Conservation (phyloP, 2,113 vertebrate genomes). For the Callaeas wilsoni region DNA sequence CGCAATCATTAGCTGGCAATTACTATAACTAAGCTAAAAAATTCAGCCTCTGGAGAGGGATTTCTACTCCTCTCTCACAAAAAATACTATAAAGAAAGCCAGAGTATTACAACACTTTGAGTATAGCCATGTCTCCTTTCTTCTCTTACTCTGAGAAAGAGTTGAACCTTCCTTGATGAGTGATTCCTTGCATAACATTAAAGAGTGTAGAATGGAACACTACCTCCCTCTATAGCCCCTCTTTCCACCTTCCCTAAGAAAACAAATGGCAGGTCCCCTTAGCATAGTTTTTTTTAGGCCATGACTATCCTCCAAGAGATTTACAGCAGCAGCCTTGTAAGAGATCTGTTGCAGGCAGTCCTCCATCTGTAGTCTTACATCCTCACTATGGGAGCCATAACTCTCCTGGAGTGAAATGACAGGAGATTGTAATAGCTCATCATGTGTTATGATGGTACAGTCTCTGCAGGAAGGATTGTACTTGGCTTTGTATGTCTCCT, state of each 20-base stretch:
- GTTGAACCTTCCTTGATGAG: neutral
- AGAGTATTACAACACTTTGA: neutral
- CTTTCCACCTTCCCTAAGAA: constrained; percentile 43
- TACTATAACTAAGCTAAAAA: neutral
- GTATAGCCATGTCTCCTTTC: neutral
- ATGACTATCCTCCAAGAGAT: constrained; percentile 63
- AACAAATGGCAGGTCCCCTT: constrained; percentile 60
- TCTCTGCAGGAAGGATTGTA: constrained; percentile 43
- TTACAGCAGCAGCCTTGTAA: constrained; percentile 67
- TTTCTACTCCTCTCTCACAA: neutral
- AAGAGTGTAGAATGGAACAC: neutral
- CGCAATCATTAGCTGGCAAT: neutral
- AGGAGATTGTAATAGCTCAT: constrained; percentile 68
- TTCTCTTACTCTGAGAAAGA: neutral
- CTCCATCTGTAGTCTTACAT: constrained; percentile 64
- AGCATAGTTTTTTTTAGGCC: constrained; percentile 29
- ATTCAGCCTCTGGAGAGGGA: neutral
- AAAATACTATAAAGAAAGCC: neutral
- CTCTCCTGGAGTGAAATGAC: constrained; percentile 63
- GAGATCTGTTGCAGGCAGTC: constrained; percentile 70
- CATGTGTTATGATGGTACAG: constrained; percentile 64
- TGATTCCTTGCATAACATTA: constrained; percentile 23
- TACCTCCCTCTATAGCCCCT: neutral
- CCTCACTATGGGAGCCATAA: constrained; percentile 54
- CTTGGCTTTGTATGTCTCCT: constrained; percentile 42